These are phyloP conservation scores for Glossophaga mutica DNA, from an alignment of 2,797 vertebrate species.

Conservation along the genomic window DNA sequence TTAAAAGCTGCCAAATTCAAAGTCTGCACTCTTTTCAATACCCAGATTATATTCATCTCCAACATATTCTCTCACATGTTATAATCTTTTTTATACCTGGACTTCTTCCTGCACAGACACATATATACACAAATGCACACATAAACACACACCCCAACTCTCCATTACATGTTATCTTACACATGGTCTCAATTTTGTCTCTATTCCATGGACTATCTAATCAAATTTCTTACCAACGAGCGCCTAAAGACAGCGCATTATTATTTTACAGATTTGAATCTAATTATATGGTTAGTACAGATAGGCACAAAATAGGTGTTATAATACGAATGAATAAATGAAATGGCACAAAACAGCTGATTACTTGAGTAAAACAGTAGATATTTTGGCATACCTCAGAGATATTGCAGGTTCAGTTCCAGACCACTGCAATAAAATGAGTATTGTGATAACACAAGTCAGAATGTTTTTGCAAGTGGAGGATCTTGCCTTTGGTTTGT, in stretches of 20 bases:
- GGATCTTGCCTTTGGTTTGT: neutral
- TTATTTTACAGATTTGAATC: constrained; percentile 6
- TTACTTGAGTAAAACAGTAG: neutral
- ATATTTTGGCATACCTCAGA: neutral
- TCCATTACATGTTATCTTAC: neutral
- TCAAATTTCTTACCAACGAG: neutral
- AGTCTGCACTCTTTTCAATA: neutral
- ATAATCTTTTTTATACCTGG: neutral
- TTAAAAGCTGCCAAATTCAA: neutral
- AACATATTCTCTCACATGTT: neutral
- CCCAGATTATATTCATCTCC: neutral
- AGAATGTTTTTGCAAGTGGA: neutral
- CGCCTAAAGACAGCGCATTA: neutral
- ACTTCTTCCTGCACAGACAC: neutral
- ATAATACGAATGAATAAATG: neutral
- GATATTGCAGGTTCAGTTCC: neutral
- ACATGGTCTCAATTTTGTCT: neutral
- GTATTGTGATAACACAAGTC: neutral
- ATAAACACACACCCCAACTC: neutral
- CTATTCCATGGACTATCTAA: neutral
- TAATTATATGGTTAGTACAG: neutral
- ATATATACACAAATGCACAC: neutral
- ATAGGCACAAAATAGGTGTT: neutral
- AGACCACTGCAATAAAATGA: neutral
- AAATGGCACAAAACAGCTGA: constrained; percentile 12